Base-by-base conservation (phyloP, 2,113 vertebrate species). In the Bos indicus region DNA sequence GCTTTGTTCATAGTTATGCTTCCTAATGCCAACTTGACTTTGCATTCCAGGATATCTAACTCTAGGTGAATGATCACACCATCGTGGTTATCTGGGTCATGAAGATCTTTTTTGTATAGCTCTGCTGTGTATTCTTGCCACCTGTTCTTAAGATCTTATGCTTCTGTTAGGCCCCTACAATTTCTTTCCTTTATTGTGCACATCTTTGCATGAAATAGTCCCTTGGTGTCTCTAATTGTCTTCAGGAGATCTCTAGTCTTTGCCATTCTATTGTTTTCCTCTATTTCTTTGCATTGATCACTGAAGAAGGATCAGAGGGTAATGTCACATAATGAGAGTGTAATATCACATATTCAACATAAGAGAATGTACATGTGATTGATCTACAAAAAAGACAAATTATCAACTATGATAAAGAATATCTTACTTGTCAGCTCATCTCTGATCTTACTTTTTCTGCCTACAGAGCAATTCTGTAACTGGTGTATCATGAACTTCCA, bases 31-130 rank as follows among this genome's bases (percentile, higher is more conserved):
- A 9, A 11, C 1, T 36, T 71, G 64, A 11, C 64, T 36, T 71
- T 2, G 0, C 17, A 21, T 71, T 36, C 9, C 17, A 71, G 64
- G 2, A 71, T 71, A 17, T 71, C n/a, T 36, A 4, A 36, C 64
- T 71, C 4, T 36, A 71, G n/a, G n/a, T 71, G 64, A 57, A 19
- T 71, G 64, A 71, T 21, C 64, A 11, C 64, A 36, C 17, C 64
- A 21, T 36, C 0, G 0, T 36, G 64, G 9, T 71, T 71, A 36
- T 71, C n/a, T 21, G 64, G n/a, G n/a, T 71, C n/a, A 0, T 21
- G 64, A 71, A 11, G 4, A 71, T 21, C 0, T 36, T 71, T n/a
- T 71, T 0, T 71, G 9, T 36, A 21, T 21, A 71, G 64, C 19
- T 71, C 17, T 71, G 21, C 64, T 5, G 64, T 71, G 64, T 71